Percentiles rank a stretch among this genome's conserved stretches.
Conservation (phyloP, 2,888 invertebrate species). For the Athalia cordata region DNA sequence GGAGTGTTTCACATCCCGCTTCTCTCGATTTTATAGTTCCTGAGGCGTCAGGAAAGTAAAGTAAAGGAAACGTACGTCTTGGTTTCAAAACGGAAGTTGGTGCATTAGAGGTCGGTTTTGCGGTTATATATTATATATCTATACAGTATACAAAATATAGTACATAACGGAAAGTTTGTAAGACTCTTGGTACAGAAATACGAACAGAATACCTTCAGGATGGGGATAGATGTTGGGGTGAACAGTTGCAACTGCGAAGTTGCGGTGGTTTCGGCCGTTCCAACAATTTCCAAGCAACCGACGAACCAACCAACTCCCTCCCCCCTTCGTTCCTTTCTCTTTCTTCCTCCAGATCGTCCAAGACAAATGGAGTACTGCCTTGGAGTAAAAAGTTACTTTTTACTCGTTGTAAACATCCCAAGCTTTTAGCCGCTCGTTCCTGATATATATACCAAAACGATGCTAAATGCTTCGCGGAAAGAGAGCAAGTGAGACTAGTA, state of each 20-base stretch:
- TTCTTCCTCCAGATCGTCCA: slow-evolving; percentile 1
- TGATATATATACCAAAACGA: slow-evolving; percentile 17
- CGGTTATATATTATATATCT: neutral
- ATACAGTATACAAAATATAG: too few species aligned
- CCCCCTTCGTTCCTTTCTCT: neutral
- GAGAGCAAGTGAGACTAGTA: neutral
- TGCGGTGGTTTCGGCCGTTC: slow-evolving; percentile 19
- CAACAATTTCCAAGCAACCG: slow-evolving; percentile 1
- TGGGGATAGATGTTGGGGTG: slow-evolving; percentile 27
- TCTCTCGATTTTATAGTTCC: neutral
- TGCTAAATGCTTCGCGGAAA: slow-evolving; percentile 21
- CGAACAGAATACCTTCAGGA: slow-evolving; percentile 28
- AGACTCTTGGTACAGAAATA: slow-evolving; percentile 37
- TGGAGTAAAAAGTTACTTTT: slow-evolving; percentile 20
- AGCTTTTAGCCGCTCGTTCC: slow-evolving; percentile 12
- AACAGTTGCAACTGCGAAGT: slow-evolving; percentile 26
- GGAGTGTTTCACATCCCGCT: neutral
- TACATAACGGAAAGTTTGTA: slow-evolving; percentile 26
- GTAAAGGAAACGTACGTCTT: neutral
- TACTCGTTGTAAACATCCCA: slow-evolving; percentile 36
- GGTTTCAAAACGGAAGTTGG: slow-evolving; percentile 36
- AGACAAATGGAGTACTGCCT: slow-evolving; percentile 22
- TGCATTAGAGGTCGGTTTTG: slow-evolving; percentile 15
- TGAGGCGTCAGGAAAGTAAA: neutral
- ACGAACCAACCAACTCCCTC: neutral